Conservation (phyloP, 2,797 vertebrate genomes). For the Falco berigora region DNA sequence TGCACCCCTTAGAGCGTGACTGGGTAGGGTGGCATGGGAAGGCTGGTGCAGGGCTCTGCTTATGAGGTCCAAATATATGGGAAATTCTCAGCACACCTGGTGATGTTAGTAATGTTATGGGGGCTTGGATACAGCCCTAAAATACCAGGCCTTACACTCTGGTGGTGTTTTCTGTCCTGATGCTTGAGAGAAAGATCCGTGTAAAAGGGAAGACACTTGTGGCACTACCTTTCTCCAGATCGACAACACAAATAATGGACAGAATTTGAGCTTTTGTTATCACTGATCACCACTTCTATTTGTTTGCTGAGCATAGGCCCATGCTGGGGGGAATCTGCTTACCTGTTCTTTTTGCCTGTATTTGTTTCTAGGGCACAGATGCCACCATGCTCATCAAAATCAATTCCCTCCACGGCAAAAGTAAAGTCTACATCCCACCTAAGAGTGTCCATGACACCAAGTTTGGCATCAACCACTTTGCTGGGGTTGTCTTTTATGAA, state of each 20-base stretch:
- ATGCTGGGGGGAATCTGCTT: not conserved
- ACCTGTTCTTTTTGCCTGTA: not conserved
- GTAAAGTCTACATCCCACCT: slow-evolving; percentile 81
- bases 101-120: not conserved
- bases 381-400: slow-evolving; percentile 88
- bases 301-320: not conserved
- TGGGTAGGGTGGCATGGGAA: not conserved
- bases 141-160: not conserved
- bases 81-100: not conserved
- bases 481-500: slow-evolving; percentile 88
- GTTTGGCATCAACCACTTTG: slow-evolving; percentile 92
- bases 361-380: slow-evolving; percentile 86
- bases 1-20: not conserved
- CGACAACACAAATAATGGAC: not conserved
- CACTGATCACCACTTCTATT: not conserved
- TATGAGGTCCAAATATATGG: not conserved
- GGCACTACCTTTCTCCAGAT: not conserved
- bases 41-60: not conserved
- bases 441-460: slow-evolving; percentile 83
- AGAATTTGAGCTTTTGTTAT: not conserved
- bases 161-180: not conserved
- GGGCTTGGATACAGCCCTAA: not conserved
- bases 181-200: not conserved
- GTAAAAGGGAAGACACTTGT: not conserved
- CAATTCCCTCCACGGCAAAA: slow-evolving; percentile 79